Evolutionary conservation across 2,888 invertebrate species (phyloP), one percentile per base, ranked within the genome.

Genomic region (Drosophila subsilvestris): DNA sequence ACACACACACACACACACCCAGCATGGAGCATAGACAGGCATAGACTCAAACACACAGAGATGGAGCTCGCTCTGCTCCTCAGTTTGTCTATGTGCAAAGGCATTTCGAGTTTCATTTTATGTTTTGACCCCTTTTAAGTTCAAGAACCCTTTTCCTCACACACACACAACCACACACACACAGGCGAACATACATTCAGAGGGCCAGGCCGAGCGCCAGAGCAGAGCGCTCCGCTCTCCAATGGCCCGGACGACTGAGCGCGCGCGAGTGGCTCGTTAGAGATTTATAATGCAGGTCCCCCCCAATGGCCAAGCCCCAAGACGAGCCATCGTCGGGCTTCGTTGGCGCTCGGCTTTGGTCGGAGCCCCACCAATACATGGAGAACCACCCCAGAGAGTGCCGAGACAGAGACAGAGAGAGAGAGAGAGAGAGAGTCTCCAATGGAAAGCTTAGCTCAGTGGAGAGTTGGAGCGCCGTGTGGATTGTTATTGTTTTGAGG

Each of bases 71-170:
- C 37, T 14, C 37, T 37, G 37, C 37, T 37, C 37, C 82, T 75
- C 78, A 75, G 78, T 78, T 81, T 83, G 88, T 83, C 85, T 87
- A 86, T 88, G 83, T 83, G 86, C 79, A 79, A 80, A 88, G 83
- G 88, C 86, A 88, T 86, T 88, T 83, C 85, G 83, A 83, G 89
- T 87, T 87, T 88, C 89, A 79, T 86, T 88, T 89, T 89, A 82
- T 85, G 81, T 86, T 89, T 84, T 90, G 90, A 90, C 90, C 90
- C 89, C 90, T 89, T 90, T 90, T 90, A 90, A 90, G 90, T 90
- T 90, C 90, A 90, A 90, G 90, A 90, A 90, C 90, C 90, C 90
- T 90, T 90, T 90, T 90, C 80, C 87, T 85, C 87, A 75, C 87
- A 84, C 76, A 78, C 50, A 54, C 54, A 43, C 76, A 78, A 45